phyloP scores from a whole-genome alignment of 2,797 vertebrate genomes.

The Orientallactaga sibirica region DNA sequence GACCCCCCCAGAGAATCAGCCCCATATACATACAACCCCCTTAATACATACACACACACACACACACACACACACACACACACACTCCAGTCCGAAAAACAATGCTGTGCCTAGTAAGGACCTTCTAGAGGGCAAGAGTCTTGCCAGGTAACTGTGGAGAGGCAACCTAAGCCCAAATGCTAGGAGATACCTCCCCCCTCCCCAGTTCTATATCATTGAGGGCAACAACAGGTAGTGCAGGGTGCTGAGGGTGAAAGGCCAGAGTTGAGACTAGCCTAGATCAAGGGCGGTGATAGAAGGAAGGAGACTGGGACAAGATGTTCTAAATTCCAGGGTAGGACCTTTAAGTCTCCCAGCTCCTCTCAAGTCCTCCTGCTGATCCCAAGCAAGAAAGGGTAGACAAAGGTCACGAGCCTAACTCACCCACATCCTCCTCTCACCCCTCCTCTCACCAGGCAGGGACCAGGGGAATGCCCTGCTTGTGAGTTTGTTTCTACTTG shows the following conservation, averaged over 20 bases:
- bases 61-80: not conserved
- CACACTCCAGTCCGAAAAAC: too few relatives aligned
- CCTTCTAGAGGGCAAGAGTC: not conserved
- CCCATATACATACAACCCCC: too few relatives aligned
- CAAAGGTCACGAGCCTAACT: not conserved
- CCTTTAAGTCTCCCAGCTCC: not conserved
- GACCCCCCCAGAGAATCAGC: not conserved
- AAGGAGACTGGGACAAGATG: too few relatives aligned
- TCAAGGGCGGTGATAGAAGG: not conserved
- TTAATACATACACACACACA: too few relatives aligned
- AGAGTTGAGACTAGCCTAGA: not conserved
- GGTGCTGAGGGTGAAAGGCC: not conserved
- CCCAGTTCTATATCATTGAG: not conserved
- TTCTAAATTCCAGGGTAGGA: not conserved
- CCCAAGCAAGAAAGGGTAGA: not conserved
- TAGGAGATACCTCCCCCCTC: too few relatives aligned
- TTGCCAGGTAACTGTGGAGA: not conserved
- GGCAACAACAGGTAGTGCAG: not conserved
- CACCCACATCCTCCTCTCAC: too few relatives aligned
- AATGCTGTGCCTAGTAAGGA: not conserved
- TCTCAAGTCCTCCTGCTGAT: not conserved
- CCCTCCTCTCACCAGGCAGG: too few relatives aligned
- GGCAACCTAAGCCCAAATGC: not conserved
- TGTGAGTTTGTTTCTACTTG: not conserved
- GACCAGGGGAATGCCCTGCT: not conserved